Percentiles rank a stretch among this genome's conserved stretches.
Evolutionary conservation across 2,797 vertebrate species (phyloP).

Genomic region (Choloepus didactylus): DNA sequence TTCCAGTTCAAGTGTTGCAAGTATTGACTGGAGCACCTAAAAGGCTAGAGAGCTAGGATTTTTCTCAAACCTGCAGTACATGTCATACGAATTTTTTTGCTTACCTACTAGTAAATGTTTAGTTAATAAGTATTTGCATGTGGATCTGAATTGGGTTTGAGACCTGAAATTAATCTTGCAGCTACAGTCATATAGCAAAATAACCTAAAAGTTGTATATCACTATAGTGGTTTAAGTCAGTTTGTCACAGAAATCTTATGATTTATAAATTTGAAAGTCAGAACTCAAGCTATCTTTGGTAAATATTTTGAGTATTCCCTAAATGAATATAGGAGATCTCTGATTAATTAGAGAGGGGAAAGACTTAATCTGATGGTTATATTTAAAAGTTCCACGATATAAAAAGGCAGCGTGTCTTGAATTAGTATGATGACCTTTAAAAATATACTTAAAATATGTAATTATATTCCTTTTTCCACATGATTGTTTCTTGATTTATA

Average conservation of each 20-base stretch:
- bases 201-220: background rate
- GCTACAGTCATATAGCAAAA: background rate
- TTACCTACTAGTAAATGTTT: background rate
- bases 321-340: slow-evolving; percentile 5
- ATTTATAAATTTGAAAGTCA: slow-evolving; percentile 27
- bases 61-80: background rate
- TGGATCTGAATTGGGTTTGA: background rate
- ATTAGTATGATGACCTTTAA: slow-evolving; percentile 3
- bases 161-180: background rate
- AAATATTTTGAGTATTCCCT: background rate
- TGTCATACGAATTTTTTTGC: background rate
- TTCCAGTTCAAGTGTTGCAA: background rate
- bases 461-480: background rate
- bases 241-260: background rate
- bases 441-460: background rate
- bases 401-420: background rate
- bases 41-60: background rate
- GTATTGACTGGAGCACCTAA: background rate
- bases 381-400: background rate
- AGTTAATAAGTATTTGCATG: background rate
- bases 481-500: background rate
- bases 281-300: background rate
- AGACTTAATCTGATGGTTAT: background rate
- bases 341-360: slow-evolving; percentile 20
- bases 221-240: background rate